Percentiles rank a stretch among this genome's conserved stretches.
These are phyloP conservation scores for Heptranchias perlo DNA, from an alignment of 2,113 vertebrate genomes.

Conservation along the genomic window DNA sequence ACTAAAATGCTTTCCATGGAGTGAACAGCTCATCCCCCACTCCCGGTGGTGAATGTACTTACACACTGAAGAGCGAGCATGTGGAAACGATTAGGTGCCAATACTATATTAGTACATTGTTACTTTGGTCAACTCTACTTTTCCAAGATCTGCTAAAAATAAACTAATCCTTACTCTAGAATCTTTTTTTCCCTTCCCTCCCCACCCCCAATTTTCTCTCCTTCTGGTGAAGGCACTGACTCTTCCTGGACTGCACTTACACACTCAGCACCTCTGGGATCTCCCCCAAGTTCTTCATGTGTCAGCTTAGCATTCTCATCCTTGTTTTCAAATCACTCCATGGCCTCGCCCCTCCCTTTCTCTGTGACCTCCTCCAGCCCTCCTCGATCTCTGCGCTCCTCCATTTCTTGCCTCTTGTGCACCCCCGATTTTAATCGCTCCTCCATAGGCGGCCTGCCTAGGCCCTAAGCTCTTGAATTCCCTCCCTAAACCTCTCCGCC, in stretches of 20 bases:
- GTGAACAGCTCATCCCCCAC: neutral
- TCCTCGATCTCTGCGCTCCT: too few species aligned
- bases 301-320: too few species aligned
- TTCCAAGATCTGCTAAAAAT: neutral
- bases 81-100: neutral
- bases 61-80: neutral
- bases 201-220: neutral
- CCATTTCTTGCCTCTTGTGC: too few species aligned
- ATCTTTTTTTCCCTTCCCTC: neutral
- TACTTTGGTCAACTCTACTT: neutral
- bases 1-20: neutral
- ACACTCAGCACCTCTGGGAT: neutral
- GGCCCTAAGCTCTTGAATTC: too few species aligned
- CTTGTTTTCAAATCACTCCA: too few species aligned
- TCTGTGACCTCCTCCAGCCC: too few species aligned
- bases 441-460: too few species aligned
- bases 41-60: neutral
- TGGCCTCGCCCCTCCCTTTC: too few species aligned
- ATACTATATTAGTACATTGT: neutral
- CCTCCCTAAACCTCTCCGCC: too few species aligned
- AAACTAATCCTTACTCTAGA: neutral
- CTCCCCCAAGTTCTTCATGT: neutral
- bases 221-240: neutral
- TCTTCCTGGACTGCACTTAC: neutral
- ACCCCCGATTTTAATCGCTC: too few species aligned